A percentile compares a stretch with the other conserved stretches of the same genome.
Conservation (phyloP, 2,797 vertebrate genomes). For the Rhinella marina region DNA sequence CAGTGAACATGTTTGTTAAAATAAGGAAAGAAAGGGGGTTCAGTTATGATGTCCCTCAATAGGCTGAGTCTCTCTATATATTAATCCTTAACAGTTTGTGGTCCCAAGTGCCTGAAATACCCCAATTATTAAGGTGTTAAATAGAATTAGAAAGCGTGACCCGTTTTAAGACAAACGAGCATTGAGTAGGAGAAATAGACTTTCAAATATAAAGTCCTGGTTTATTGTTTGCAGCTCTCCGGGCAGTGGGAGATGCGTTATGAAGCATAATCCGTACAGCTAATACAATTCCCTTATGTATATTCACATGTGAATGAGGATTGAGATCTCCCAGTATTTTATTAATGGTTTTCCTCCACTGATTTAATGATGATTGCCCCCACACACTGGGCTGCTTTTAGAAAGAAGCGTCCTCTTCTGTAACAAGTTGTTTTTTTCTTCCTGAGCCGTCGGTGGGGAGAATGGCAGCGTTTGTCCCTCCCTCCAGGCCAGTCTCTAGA, state of each 20-base stretch:
- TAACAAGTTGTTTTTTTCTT: neutral
- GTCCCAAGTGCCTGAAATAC: neutral
- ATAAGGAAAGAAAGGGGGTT: neutral
- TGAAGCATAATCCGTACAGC: neutral
- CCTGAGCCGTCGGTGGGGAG: constrained; percentile 14
- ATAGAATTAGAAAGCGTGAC: neutral
- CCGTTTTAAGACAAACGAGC: neutral
- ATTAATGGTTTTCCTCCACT: constrained; percentile 1
- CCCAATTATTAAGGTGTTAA: constrained; percentile 6
- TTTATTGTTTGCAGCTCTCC: neutral
- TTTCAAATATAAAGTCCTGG: neutral
- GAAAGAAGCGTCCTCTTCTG: neutral
- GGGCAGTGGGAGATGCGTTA: neutral
- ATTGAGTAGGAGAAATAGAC: neutral
- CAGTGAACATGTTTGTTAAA: neutral
- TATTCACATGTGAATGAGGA: neutral
- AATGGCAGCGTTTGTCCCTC: constrained; percentile 19
- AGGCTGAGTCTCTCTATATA: neutral
- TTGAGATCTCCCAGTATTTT: neutral
- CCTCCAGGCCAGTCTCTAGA: neutral
- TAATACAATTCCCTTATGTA: neutral
- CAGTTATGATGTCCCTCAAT: neutral
- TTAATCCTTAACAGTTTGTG: neutral
- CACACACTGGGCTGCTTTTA: constrained; percentile 5
- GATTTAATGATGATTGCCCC: constrained; percentile 15